A percentile compares a stretch with the other conserved stretches of the same genome.
phyloP scores from a whole-genome alignment of 2,113 vertebrate genomes.

The Oenanthe melanoleuca region DNA sequence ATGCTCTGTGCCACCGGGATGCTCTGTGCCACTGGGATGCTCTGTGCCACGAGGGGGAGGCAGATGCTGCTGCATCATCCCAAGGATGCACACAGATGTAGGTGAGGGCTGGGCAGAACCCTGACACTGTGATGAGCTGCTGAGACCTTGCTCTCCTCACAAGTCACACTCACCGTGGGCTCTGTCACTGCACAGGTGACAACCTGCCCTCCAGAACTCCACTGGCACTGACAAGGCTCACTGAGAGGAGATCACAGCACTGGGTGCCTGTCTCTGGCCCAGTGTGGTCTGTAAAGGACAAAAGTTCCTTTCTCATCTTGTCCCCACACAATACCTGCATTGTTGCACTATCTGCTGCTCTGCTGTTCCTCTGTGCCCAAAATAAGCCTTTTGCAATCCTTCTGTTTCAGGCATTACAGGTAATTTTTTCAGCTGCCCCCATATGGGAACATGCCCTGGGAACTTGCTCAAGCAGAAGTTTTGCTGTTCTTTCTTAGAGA shows the following conservation, averaged over 20 bases:
- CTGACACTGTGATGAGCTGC: neutral
- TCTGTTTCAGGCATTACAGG: neutral
- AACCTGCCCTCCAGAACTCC: neutral
- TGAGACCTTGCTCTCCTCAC: neutral
- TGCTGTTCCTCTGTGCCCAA: neutral
- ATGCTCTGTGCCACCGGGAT: no score
- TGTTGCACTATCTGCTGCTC: fast-evolving
- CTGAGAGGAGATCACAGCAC: neutral
- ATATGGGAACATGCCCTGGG: neutral
- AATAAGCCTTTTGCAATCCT: neutral
- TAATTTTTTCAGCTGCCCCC: neutral
- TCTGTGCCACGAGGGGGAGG: constrained; percentile 27
- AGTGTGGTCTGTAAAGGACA: neutral
- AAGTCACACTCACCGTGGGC: neutral
- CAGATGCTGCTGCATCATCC: neutral
- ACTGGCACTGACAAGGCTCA: neutral
- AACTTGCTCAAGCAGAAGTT: neutral
- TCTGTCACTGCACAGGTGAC: neutral
- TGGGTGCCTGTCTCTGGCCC: neutral
- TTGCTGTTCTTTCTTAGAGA: neutral
- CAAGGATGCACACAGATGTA: fast-evolving
- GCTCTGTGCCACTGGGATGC: neutral
- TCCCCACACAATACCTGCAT: neutral
- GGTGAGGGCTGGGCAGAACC: neutral
- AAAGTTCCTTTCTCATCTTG: neutral